Base-by-base conservation (phyloP, 2,888 invertebrate species). In the Perizoma flavofasciatum region DNA sequence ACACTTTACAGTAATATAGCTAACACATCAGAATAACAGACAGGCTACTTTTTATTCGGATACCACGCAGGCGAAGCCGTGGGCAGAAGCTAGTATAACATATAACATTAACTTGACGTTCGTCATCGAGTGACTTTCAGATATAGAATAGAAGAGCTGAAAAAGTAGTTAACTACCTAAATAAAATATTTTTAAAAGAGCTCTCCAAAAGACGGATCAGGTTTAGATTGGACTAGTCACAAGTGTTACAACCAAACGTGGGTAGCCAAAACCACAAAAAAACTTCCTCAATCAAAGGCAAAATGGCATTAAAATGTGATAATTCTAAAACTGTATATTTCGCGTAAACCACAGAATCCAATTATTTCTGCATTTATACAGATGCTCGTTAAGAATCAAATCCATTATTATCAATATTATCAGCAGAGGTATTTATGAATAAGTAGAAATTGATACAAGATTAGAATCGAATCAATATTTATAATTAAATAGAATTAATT, bases 331-430 rank as follows among this genome's bases (percentile, higher is more conserved):
- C 45, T 4, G 22, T 32, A 45, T 3, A 33, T 39, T 37, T 43
- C 22, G 33, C 41, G 9, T 33, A 44, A 35, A 52, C 58, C 52
- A 32, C 52, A 52, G 6, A 48, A 50, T 6, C 9, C 37, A 43
- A 58, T 58, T 52, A 43, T 58, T 47, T 35, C 48, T 48, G 43
- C 43, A 58, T 56, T 55, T 51, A 37, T 9, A 51, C n/a, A 11
- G 5, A 41, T 10, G 35, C 6, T 44, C 35, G 35, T 5, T 9
- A 22, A 35, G n/a, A 45, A 11, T 8, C 10, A 40, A 35, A 37
- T 37, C 37, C 7, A 37, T 37, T 37, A 37, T 7, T 8, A 37
- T 4, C 6, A 6, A 11, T 11, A 6, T 6, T 37, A 7, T 37
- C 45, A 43, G 10, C 45, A 43, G 10, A 43, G 43, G 10, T 43